Base-by-base conservation (phyloP, 1,140 invertebrate species). In the Elymnias hypermnestra region DNA sequence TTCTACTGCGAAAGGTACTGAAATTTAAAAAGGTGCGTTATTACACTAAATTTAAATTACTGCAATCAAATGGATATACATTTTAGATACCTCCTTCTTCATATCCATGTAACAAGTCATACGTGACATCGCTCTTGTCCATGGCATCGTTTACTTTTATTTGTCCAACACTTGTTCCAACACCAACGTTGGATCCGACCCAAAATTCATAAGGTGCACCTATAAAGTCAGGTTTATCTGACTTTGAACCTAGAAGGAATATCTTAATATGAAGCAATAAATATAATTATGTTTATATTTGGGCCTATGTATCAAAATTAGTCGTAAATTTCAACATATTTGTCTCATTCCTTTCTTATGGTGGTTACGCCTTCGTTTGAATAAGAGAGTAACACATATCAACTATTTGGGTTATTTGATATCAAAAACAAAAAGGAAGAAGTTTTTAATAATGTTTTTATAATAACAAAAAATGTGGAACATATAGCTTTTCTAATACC, bases 161-260 rank as follows among this genome's bases (percentile, higher is more conserved):
- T 79, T 95, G 94, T 1, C 96, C 96, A 26, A 98, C 91, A 57
- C 93, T 95, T 0, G 94, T 95, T 4, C 94, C 94, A 33, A 95
- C 86, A 0, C 91, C 90, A 0, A 94, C 94, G 67, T 94, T 94
- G 37, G 92, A 92, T 0, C 93, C 93, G 9, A 97, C 93, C 92
- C 93, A 95, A 78, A 98, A 96, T 53, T 95, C 92, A 65, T 97
- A 98, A 0, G 95, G 94, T 0, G 94, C 90, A 15, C 95, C 95
- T 14, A 95, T 86, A 66, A 98, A 98, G 52, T 94, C 91, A 0
- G 96, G 95, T 21, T 86, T 85, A 49, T 89, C 89, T 18, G 83
- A 60, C 50, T 78, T 86, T 12, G 72, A 60, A 10, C 76, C 89
- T 90, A 19, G 51, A 66, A 71, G n/a, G n/a, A n/a, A n/a, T n/a